These are phyloP conservation scores for Heterotis niloticus DNA, from an alignment of 2,113 vertebrate genomes.

Conservation along the genomic window DNA sequence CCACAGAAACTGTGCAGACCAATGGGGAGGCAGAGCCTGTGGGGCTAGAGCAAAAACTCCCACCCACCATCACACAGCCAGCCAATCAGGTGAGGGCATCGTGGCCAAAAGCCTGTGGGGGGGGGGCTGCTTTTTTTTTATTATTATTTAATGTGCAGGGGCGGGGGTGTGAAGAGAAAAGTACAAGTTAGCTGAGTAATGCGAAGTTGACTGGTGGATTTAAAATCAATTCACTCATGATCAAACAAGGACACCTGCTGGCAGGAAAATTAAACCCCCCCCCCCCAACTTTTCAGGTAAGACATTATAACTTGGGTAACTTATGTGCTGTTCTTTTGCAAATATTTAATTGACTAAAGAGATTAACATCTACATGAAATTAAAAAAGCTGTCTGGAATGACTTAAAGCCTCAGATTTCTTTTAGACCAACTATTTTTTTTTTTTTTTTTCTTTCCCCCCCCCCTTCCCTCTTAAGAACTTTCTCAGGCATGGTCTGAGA, in stretches of 20 bases:
- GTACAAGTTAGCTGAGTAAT: no score
- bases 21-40: constrained; percentile 90
- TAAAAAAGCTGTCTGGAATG: no score
- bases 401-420: no score
- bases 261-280: not conserved
- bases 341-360: not conserved
- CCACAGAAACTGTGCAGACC: constrained; percentile 88
- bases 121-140: no score
- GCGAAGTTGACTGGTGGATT: not conserved
- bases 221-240: not conserved
- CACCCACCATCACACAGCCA: constrained; percentile 73
- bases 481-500: not conserved
- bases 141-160: no score
- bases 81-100: constrained; percentile 75
- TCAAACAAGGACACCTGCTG: constrained; percentile 32
- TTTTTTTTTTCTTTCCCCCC: no score
- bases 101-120: no score
- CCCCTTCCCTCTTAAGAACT: not conserved
- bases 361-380: not conserved
- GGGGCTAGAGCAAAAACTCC: constrained; percentile 82
- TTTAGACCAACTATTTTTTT: no score
- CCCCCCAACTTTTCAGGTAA: not conserved
- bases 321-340: not conserved
- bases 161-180: no score
- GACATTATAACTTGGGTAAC: not conserved